Evolutionary conservation across 2,888 invertebrate species (phyloP), one percentile per base, ranked within the genome.

Genomic region (Clostera curtula): DNA sequence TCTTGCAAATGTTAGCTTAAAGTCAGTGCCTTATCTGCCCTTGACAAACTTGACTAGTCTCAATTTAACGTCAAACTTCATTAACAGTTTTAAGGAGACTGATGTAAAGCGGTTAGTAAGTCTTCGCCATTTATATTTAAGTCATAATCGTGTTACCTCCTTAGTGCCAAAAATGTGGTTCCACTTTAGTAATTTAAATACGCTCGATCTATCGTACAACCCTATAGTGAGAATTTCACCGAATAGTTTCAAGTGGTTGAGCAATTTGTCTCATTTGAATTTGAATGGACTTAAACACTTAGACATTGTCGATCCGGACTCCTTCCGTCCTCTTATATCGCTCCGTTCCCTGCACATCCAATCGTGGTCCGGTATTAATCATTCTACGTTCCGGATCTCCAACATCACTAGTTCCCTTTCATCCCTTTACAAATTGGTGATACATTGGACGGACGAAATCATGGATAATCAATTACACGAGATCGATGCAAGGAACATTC

Each of bases 131-230:
- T 85, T 96, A 39, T 89, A 92, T 58, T 72, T 96, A 44, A 90
- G 91, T 40, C 87, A 90, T 61, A 95, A 96, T 77, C 89, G 90
- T 55, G 73, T 96, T 36, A 86, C 86, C 28, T 88, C 90, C 48
- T 86, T 93, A 56, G 93, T 93, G 45, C 88, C 90, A 57, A 88
- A 91, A 39, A 87, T 90, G 48, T 93, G 93, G 89, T 82, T 87
- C 54, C 76, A 91, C 59, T 85, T 95, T 39, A 87, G 85, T 32
- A 86, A 90, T 36, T 85, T 96, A 40, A 89, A 93, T 40, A 86
- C 88, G 22, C 80, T 96, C 28, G 93, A 95, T 65, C 62, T 96
- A 27, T 93, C 95, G 1, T 87, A 88, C 56, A 96, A 96, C 76
- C 93, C 93, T 5, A 88, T 96, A 34, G 83, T 92, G 77, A 88